phyloP scores from a whole-genome alignment of 2,113 vertebrate species.

The Paedocypris sp. region DNA sequence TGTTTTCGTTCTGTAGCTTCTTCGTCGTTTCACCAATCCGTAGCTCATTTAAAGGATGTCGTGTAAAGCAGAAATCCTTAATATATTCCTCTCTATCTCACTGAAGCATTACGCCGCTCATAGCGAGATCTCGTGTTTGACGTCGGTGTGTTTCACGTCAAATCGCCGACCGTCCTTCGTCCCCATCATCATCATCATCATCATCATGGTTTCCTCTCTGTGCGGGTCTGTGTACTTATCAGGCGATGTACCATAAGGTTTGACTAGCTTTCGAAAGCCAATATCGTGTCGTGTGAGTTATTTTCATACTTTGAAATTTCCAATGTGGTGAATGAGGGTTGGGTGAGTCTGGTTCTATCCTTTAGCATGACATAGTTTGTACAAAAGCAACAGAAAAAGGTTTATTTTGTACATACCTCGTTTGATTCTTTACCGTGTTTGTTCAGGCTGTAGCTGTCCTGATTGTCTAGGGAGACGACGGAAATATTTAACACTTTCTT shows the following conservation, averaged over 20 bases:
- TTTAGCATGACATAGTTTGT: slow-evolving; percentile 49
- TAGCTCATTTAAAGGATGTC: slow-evolving; percentile 16
- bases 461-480: slow-evolving; percentile 53
- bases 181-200: slow-evolving; percentile 10
- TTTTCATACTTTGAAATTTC: slow-evolving; percentile 39
- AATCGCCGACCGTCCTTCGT: background rate
- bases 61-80: slow-evolving; percentile 14
- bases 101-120: background rate
- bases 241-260: slow-evolving; percentile 22
- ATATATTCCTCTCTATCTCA: slow-evolving; percentile 9
- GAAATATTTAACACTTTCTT: slow-evolving; percentile 43
- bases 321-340: slow-evolving; percentile 28
- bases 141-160: background rate
- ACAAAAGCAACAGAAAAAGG: slow-evolving; percentile 38
- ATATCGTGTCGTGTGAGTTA: slow-evolving; percentile 31
- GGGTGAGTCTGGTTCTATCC: slow-evolving; percentile 36
- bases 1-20: slow-evolving; percentile 4
- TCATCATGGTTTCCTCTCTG: slow-evolving; percentile 14
- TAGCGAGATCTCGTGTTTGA: background rate
- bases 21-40: background rate
- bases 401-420: slow-evolving; percentile 49
- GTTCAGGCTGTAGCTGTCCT: slow-evolving; percentile 43
- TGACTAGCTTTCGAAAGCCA: slow-evolving; percentile 21
- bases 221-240: slow-evolving; percentile 14
- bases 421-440: slow-evolving; percentile 49